These are phyloP conservation scores for Labeo catla DNA, from an alignment of 2,113 vertebrate species.

Conservation along the genomic window DNA sequence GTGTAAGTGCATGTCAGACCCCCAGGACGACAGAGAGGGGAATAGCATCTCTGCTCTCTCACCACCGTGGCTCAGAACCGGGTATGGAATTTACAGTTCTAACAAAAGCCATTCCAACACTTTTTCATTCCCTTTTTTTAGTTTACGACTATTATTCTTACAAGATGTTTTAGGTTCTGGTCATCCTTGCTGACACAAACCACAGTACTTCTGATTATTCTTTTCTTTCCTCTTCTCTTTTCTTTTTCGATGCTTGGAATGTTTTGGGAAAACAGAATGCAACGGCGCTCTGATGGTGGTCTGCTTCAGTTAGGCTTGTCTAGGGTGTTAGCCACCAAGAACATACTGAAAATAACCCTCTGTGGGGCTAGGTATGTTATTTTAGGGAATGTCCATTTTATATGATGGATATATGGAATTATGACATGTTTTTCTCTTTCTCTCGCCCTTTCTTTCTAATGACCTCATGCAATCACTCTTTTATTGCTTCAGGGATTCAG, in stretches of 20 bases:
- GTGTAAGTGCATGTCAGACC: constrained; percentile 48
- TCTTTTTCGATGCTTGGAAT: constrained; percentile 62
- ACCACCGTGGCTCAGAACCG: constrained; percentile 49
- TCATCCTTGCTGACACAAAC: constrained; percentile 67
- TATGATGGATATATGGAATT: constrained; percentile 40
- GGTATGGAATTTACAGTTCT: constrained; percentile 73
- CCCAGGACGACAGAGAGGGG: constrained; percentile 50
- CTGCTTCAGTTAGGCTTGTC: constrained; percentile 40
- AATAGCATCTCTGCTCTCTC: constrained; percentile 51
- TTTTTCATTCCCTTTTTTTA: constrained; percentile 34
- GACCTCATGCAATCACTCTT: constrained; percentile 24
- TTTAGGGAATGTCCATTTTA: constrained; percentile 42
- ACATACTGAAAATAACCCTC: constrained; percentile 29
- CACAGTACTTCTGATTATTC: constrained; percentile 70
- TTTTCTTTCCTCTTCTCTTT: constrained; percentile 41
- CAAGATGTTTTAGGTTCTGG: constrained; percentile 70
- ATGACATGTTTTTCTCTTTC: constrained; percentile 11
- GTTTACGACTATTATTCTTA: constrained; percentile 61
- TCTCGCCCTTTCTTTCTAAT: not conserved
- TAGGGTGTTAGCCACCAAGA: constrained; percentile 26
- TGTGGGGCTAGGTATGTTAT: constrained; percentile 28
- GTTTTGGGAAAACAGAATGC: constrained; percentile 65
- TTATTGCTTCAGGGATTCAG: constrained; percentile 6
- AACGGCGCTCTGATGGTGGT: constrained; percentile 65
- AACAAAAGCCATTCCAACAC: constrained; percentile 63